A percentile compares a stretch with the other conserved stretches of the same genome.
These are phyloP conservation scores for Lepidotrigona ventralis DNA, from an alignment of 1,140 invertebrate genomes.

Conservation along the genomic window DNA sequence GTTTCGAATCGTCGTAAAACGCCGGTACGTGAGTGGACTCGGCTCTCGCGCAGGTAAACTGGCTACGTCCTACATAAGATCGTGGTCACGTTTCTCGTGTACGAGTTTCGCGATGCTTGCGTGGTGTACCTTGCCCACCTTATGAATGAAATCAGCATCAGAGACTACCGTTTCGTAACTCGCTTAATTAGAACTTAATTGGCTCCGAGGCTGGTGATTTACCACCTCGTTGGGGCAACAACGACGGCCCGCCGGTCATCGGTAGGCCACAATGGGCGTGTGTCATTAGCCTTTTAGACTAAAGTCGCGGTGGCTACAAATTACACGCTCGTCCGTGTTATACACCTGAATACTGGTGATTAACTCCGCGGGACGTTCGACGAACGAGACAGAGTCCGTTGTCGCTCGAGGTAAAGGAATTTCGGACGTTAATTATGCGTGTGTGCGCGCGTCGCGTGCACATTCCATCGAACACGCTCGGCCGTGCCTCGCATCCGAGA, in stretches of 20 bases:
- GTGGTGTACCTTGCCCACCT: not conserved
- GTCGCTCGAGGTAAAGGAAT: slow-evolving; percentile 34
- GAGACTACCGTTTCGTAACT: slow-evolving; percentile 20
- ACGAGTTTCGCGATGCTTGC: not conserved
- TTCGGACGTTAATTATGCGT: slow-evolving; percentile 52
- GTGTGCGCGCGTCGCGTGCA: not conserved
- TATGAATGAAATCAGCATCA: slow-evolving; percentile 46
- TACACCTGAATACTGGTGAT: not conserved
- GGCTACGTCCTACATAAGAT: slow-evolving; percentile 26
- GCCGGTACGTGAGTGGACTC: slow-evolving; percentile 46
- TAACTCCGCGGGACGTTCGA: not conserved
- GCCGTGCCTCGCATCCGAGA: slow-evolving; percentile 53
- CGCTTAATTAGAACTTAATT: slow-evolving; percentile 65
- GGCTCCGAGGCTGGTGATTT: slow-evolving; percentile 45
- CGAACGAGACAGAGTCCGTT: not conserved
- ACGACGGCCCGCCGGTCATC: not conserved
- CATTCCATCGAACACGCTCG: slow-evolving; percentile 43
- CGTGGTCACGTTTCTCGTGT: slow-evolving; percentile 27
- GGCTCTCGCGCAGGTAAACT: not conserved
- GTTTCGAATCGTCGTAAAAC: slow-evolving; percentile 6
- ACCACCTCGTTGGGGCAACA: slow-evolving; percentile 40
- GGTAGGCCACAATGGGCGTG: slow-evolving; percentile 27
- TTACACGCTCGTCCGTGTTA: not conserved
- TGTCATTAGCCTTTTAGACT: slow-evolving; percentile 53
- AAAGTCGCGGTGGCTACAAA: slow-evolving; percentile 19